Base-by-base conservation (phyloP, 1,140 invertebrate genomes). In the Papilio polyxenes region DNA sequence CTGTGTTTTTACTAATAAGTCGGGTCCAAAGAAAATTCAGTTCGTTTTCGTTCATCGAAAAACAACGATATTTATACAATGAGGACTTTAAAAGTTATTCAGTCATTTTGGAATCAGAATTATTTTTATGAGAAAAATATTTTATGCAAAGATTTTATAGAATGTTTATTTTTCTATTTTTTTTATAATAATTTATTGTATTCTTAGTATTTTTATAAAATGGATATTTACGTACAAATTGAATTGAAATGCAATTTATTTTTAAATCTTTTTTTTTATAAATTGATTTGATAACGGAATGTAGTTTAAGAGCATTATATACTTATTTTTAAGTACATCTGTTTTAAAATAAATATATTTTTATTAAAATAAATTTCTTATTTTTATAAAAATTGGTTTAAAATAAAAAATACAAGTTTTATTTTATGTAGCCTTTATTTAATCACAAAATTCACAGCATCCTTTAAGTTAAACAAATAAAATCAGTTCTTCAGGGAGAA, bases 121-220 rank as follows among this genome's bases (percentile, higher is more conserved):
- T 75, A 62, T 48, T 81, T 23, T 59, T 75, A 78, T 59, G 56
- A 51, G 17, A 17, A 53, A 69, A 74, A 51, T 37, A 8, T 75
- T 75, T 72, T 72, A 72, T 72, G 31, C 31, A 83, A 62, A 75
- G 59, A 76, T 77, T 77, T 77, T 77, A 77, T 75, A n/a, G 11
- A 75, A 75, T 40, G 31, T 40, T 49, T 77, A 77, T 77, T 77
- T 51, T 69, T 69, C 0, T 53, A 75, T 49, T n/a, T 8, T 77
- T 77, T 77, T 56, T 77, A 56, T 77, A 31, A n/a, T 77, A 77
- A 53, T 37, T 56, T 51, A 77, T 53, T 53, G n/a, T 77, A 31
- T 48, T 75, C 23, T n/a, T 77, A 51, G 17, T 76, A 20, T 49
- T 31, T 31, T 76, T 51, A 76, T 76, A 31, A 23, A 65, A 31